phyloP scores from a whole-genome alignment of 2,888 invertebrate species.

The Belgica antarctica region DNA sequence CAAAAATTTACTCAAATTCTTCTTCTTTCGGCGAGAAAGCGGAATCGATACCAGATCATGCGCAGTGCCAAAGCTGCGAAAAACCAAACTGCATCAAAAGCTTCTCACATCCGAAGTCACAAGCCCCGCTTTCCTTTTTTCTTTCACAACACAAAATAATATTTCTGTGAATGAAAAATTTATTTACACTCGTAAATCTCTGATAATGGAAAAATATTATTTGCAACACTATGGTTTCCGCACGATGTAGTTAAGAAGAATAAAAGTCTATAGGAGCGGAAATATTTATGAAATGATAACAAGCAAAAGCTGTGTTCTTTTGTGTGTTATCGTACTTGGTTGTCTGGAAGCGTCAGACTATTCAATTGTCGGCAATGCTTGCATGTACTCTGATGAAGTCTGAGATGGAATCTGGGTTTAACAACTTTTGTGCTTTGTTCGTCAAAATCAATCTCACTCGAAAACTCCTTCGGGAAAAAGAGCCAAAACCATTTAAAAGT shows the following conservation, averaged over 20 bases:
- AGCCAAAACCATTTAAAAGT: too few relatives aligned
- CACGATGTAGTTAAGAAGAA: background rate
- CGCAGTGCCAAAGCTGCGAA: conserved; percentile 7
- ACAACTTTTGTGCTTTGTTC: background rate
- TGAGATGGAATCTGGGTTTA: too few relatives aligned
- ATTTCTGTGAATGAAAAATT: conserved; percentile 11
- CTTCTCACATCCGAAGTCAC: conserved; percentile 24
- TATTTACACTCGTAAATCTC: conserved; percentile 35
- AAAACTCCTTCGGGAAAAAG: too few relatives aligned
- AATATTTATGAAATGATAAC: background rate
- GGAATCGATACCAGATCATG: conserved; percentile 29
- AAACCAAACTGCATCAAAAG: too few relatives aligned
- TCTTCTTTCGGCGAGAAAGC: background rate
- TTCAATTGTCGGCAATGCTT: background rate
- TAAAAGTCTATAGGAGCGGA: background rate
- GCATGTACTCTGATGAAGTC: background rate
- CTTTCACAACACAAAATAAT: too few relatives aligned
- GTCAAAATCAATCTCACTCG: too few relatives aligned
- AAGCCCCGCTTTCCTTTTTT: background rate
- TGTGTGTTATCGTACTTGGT: too few relatives aligned
- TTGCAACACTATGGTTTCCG: conserved; percentile 29
- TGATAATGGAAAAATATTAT: conserved; percentile 34
- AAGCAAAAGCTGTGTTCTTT: too few relatives aligned
- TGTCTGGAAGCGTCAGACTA: too few relatives aligned
- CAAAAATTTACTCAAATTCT: background rate